Conservation (phyloP, 1,140 invertebrate species). For the Diachasmimorpha longicaudata region DNA sequence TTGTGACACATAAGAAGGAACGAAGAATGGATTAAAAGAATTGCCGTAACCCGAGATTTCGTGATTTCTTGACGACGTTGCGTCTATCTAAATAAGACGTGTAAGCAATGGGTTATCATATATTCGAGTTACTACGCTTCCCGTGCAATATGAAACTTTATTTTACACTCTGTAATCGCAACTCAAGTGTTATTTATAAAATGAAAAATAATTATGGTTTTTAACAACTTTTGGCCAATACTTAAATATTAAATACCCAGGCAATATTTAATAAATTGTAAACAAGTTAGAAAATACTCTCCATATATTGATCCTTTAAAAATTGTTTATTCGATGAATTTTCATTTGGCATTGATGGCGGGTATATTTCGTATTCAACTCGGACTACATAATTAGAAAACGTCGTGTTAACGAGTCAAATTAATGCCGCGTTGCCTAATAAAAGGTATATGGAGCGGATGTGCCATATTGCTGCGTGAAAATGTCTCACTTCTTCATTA, state of each 20-base stretch:
- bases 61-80: neutral
- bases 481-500: neutral
- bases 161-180: neutral
- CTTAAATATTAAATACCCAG: too few relatives aligned
- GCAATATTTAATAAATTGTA: too few relatives aligned
- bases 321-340: too few relatives aligned
- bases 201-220: too few relatives aligned
- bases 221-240: too few relatives aligned
- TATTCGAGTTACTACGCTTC: slow-evolving; percentile 44
- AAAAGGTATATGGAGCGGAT: slow-evolving; percentile 24
- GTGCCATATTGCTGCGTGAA: slow-evolving; percentile 9
- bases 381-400: slow-evolving; percentile 55
- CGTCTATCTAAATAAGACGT: slow-evolving; percentile 45
- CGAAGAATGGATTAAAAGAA: neutral
- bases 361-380: neutral
- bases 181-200: neutral
- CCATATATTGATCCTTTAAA: too few relatives aligned
- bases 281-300: too few relatives aligned
- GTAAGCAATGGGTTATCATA: slow-evolving; percentile 45
- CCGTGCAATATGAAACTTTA: neutral
- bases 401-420: slow-evolving; percentile 59
- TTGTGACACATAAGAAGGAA: slow-evolving; percentile 21
- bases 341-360: neutral
- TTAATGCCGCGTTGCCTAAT: slow-evolving; percentile 44
- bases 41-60: neutral